Percentiles rank a stretch among this genome's conserved stretches.
These are phyloP conservation scores for Sinhomidia bicolor DNA, from an alignment of 2,888 invertebrate species.

Conservation along the genomic window DNA sequence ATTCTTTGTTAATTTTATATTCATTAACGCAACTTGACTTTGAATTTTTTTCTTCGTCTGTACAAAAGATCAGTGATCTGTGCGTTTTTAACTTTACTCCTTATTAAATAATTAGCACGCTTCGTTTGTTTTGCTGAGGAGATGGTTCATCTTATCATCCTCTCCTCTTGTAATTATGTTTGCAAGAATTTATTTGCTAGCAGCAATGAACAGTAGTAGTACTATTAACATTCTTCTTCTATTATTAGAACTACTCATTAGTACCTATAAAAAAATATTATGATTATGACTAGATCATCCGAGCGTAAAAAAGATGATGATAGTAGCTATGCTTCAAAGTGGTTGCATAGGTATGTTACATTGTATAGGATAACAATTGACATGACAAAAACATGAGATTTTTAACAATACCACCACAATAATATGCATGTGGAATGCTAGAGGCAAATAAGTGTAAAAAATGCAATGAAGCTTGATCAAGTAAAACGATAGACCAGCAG, in stretches of 20 bases:
- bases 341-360: neutral
- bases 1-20: no score
- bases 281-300: no score
- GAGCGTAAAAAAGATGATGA: neutral
- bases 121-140: neutral
- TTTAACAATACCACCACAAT: conserved; percentile 16
- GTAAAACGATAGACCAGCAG: neutral
- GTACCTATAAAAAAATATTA: no score
- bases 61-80: neutral
- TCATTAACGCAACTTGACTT: no score
- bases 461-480: conserved; percentile 42
- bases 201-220: no score
- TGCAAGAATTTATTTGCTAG: no score
- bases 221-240: no score
- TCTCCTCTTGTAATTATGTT: neutral
- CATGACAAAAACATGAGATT: conserved; percentile 5
- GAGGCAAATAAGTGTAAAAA: conserved; percentile 6
- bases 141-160: neutral
- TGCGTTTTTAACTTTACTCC: no score
- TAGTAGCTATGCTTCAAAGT: neutral
- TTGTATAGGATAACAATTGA: neutral
- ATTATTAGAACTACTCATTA: no score
- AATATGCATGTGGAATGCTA: no score
- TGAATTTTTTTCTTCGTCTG: neutral
- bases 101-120: neutral